Percentiles rank a stretch among this genome's conserved stretches.
These are phyloP conservation scores for Percina caprodes DNA, from an alignment of 2,113 vertebrate species.

Conservation along the genomic window DNA sequence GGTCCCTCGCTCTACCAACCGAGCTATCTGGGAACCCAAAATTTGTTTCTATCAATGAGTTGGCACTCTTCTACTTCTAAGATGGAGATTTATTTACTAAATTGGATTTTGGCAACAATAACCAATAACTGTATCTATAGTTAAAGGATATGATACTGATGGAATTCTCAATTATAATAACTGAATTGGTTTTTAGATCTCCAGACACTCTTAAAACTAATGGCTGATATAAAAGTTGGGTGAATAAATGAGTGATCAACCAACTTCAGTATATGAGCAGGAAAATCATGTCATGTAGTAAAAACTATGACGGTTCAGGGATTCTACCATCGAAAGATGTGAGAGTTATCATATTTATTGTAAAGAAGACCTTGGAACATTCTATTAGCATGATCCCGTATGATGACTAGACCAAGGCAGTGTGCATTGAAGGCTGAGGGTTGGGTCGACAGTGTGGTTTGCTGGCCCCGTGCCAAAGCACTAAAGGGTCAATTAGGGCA, in stretches of 20 bases:
- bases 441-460: slow-evolving; percentile 2
- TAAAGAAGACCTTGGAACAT: slow-evolving; percentile 34
- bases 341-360: slow-evolving; percentile 50
- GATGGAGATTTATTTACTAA: background rate
- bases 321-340: slow-evolving; percentile 33
- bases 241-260: slow-evolving; percentile 54
- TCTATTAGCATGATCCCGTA: slow-evolving; percentile 45
- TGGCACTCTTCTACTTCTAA: too few species aligned
- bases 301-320: slow-evolving; percentile 34
- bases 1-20: too few species aligned
- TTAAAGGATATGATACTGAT: slow-evolving; percentile 1
- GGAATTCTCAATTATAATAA: slow-evolving; percentile 14
- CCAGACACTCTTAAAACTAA: slow-evolving; percentile 27
- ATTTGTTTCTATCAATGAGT: background rate
- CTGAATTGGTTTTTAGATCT: slow-evolving; percentile 18
- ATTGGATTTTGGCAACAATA: slow-evolving; percentile 40
- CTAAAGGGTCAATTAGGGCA: slow-evolving; percentile 57
- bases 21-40: background rate
- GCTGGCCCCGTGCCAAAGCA: slow-evolving; percentile 46
- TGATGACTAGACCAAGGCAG: slow-evolving; percentile 42
- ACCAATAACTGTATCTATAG: slow-evolving; percentile 29
- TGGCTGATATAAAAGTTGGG: slow-evolving; percentile 21
- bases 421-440: slow-evolving; percentile 26
- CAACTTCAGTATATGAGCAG: slow-evolving; percentile 44
- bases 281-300: slow-evolving; percentile 50